These are phyloP conservation scores for Pelecanus crispus DNA, from an alignment of 2,113 vertebrate genomes.

Conservation along the genomic window DNA sequence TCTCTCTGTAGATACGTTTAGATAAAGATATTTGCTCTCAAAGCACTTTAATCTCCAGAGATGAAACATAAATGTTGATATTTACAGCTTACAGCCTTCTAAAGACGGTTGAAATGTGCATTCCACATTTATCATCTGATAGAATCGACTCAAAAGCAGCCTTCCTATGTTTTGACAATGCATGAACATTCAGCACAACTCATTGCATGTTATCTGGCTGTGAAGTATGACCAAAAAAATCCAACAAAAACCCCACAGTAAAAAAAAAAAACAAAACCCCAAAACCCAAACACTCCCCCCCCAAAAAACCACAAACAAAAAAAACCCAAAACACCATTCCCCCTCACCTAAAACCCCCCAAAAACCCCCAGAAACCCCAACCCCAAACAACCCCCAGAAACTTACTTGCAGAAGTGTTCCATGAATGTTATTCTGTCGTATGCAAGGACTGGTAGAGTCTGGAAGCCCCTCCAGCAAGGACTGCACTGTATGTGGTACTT, in stretches of 20 bases:
- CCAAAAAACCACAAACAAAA: no score
- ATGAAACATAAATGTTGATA: background rate
- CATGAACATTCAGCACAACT: background rate
- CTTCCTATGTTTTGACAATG: background rate
- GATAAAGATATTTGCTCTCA: background rate
- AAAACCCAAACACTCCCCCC: no score
- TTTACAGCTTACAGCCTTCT: background rate
- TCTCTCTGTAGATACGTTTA: background rate
- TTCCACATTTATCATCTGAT: background rate
- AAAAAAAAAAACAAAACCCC: background rate
- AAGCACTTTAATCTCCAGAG: background rate
- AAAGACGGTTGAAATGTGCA: background rate
- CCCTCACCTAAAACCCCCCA: no score
- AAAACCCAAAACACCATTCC: no score
- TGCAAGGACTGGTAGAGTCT: conserved; percentile 17
- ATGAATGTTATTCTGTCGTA: conserved; percentile 86
- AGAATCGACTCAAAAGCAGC: background rate
- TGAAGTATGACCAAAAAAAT: background rate
- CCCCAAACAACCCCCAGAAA: background rate
- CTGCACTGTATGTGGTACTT: conserved; percentile 72
- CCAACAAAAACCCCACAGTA: background rate
- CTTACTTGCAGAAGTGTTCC: conserved; percentile 89
- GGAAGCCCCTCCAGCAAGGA: conserved; percentile 81
- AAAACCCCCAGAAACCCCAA: no score
- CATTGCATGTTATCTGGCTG: background rate